These are phyloP conservation scores for Strix aluco DNA, from an alignment of 2,113 vertebrate genomes.

Conservation along the genomic window DNA sequence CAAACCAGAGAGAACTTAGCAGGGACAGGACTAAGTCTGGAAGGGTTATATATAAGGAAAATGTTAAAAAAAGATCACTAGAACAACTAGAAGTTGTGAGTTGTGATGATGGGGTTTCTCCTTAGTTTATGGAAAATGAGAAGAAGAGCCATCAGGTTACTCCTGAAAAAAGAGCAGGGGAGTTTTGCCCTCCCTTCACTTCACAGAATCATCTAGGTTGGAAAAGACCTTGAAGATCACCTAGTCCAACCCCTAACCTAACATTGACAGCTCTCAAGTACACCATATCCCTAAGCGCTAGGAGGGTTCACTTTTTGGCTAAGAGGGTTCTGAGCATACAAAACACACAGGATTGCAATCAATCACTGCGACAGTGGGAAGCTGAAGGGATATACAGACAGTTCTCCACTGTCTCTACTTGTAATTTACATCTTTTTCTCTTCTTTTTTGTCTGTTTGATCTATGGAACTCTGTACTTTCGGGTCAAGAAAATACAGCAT, in stretches of 20 bases:
- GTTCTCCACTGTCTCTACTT: not conserved
- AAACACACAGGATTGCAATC: not conserved
- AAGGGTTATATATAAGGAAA: not conserved
- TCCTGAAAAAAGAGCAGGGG: not conserved
- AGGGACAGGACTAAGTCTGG: not conserved
- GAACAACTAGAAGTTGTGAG: not conserved
- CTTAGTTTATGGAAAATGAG: not conserved
- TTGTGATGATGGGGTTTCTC: not conserved
- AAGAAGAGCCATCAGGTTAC: not conserved
- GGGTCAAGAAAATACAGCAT: not conserved
- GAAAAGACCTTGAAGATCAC: no score
- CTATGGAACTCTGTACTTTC: not conserved
- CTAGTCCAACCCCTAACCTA: no score
- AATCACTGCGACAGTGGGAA: not conserved
- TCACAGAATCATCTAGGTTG: not conserved
- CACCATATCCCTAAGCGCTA: no score
- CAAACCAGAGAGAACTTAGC: not conserved
- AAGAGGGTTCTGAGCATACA: not conserved
- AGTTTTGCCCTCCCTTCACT: not conserved
- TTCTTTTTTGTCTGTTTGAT: not conserved
- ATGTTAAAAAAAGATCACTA: not conserved
- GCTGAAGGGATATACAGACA: not conserved
- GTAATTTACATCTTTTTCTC: not conserved
- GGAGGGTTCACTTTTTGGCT: not conserved
- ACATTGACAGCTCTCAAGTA: no score